Conservation (phyloP, 2,113 vertebrate species). For the Butorides virescens region DNA sequence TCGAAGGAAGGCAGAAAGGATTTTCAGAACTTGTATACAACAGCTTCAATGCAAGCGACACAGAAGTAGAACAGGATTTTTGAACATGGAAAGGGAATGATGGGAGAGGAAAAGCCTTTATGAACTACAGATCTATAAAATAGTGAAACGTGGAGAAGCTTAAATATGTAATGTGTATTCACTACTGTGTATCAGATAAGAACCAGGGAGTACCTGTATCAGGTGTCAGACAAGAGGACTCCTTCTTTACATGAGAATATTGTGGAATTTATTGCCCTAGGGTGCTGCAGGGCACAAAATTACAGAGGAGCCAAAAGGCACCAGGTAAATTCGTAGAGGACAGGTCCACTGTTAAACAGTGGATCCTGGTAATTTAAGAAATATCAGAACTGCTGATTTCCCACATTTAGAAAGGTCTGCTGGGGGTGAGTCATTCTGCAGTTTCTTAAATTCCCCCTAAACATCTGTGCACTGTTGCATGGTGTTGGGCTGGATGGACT, state of each 20-base stretch:
- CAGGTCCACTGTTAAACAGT: neutral
- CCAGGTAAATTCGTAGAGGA: neutral
- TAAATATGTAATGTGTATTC: neutral
- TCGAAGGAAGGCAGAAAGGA: neutral
- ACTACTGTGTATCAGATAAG: neutral
- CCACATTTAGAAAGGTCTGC: neutral
- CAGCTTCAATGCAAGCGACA: neutral
- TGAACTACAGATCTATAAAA: neutral
- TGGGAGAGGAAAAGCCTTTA: neutral
- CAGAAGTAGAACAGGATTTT: neutral
- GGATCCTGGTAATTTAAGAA: neutral
- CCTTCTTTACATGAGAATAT: neutral
- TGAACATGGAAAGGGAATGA: neutral
- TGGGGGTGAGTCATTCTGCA: neutral
- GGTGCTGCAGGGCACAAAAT: neutral
- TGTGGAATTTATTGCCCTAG: neutral
- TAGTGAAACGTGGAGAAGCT: neutral
- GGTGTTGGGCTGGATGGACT: neutral
- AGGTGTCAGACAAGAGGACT: neutral
- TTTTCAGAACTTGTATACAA: neutral
- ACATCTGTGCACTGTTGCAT: neutral
- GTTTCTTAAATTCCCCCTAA: neutral
- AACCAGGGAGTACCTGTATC: neutral
- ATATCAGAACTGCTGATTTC: neutral
- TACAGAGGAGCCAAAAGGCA: neutral